Evolutionary conservation across 2,888 invertebrate genomes (phyloP), one percentile per base, ranked within the genome.

Genomic region (Microlaimidae sp.): DNA sequence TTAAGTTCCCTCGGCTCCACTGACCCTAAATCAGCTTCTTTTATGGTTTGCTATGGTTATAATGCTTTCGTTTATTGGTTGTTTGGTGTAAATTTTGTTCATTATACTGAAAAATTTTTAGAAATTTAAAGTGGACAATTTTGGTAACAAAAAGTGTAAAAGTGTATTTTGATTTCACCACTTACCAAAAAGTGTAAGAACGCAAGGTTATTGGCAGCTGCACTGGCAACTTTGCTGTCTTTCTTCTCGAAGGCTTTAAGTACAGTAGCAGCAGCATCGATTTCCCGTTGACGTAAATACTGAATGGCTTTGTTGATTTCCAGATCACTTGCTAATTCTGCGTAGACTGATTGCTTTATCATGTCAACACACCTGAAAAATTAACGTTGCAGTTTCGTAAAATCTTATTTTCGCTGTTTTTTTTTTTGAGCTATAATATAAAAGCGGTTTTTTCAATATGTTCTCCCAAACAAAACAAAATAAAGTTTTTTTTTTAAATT

Each of bases 291-390:
- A 56, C 83, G 82, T 49, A 88, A 73, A 69, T 81, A 83, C 69
- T 84, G 84, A 58, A 86, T 80, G 0, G 86, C 86, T 71, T 88
- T 88, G 71, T 85, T 87, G 59, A 89, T 82, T 73, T 90, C 89
- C 60, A 90, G 74, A 75, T 84, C 92, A 63, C 81, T 83, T 43
- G 85, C 88, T 59, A 87, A 76, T 69, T 79, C 79, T 38, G 82
- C 79, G 64, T 83, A 85, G 69, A 80, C 81, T n/a, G 92, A 89
- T 47, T 64, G 83, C 69, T 89, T 87, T 50, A 95, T 83, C 24
- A 85, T 81, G 62, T 90, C 88, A 51, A 92, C 85, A 71, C 95
- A 95, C 92, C 90, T 90, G 60, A 73, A 77, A 61, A 17, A 52
- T 24, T 4, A 10, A 19, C 25, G 7, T 19, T 23, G n/a, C 43